A percentile compares a stretch with the other conserved stretches of the same genome.
phyloP scores from a whole-genome alignment of 2,888 invertebrate genomes.

The Chymomyza amoena region DNA sequence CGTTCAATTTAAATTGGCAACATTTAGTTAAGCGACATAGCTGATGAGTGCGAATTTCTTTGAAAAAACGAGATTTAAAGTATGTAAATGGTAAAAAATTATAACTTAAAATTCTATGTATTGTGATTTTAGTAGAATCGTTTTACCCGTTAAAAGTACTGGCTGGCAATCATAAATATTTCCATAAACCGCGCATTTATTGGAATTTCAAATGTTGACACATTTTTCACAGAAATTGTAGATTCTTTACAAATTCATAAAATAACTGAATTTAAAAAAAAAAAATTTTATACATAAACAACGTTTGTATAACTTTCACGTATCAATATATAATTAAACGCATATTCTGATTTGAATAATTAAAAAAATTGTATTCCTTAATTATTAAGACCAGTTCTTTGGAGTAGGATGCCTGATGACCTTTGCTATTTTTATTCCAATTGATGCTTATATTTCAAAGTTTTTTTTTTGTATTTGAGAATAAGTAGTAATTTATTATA shows the following conservation, averaged over 20 bases:
- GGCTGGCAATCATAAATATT: background rate
- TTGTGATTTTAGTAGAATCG: conserved; percentile 66
- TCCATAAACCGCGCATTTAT: background rate
- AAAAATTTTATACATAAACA: background rate
- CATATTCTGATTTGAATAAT: background rate
- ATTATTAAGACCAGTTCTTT: background rate
- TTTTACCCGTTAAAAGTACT: conserved; percentile 44
- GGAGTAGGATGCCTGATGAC: no score
- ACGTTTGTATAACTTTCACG: background rate
- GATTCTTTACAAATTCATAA: background rate
- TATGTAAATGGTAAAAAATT: conserved; percentile 4
- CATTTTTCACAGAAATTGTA: background rate
- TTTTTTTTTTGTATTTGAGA: no score
- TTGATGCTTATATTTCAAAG: no score
- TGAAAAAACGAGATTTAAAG: background rate
- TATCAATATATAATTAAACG: background rate
- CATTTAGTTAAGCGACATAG: background rate
- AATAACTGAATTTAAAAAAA: background rate
- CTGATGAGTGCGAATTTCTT: background rate
- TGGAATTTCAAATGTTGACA: background rate
- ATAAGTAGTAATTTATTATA: no score
- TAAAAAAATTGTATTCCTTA: background rate
- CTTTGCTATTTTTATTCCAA: no score
- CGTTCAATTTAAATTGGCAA: background rate
- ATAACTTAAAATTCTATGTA: conserved; percentile 8